phyloP scores from a whole-genome alignment of 2,113 vertebrate genomes.

The Callionymus lyra region DNA sequence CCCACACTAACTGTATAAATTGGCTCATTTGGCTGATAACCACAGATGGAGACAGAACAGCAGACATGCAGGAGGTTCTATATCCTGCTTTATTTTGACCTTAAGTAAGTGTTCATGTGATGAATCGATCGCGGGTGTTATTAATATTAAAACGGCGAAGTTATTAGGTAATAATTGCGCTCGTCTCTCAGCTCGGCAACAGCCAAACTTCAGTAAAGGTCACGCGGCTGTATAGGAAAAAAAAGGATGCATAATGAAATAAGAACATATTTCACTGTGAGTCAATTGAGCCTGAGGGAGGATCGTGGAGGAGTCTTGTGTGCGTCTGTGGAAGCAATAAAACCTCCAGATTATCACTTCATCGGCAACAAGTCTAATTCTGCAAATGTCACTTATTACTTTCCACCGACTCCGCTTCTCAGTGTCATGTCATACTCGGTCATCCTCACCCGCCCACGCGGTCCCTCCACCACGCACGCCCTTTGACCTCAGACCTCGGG shows the following conservation, averaged over 20 bases:
- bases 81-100: constrained; percentile 1
- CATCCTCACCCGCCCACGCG: too few species aligned
- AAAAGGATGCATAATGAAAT: constrained; percentile 46
- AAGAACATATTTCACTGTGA: constrained; percentile 32
- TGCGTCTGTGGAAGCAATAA: constrained; percentile 19
- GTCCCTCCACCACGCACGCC: too few species aligned
- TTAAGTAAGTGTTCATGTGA: constrained; percentile 22
- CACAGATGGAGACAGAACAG: neutral
- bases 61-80: too few species aligned
- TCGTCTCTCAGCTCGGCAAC: constrained; percentile 15
- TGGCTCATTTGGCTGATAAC: neutral
- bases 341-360: constrained; percentile 16
- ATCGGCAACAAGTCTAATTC: constrained; percentile 7
- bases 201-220: constrained; percentile 44
- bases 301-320: constrained; percentile 7
- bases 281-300: constrained; percentile 36
- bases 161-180: constrained; percentile 25
- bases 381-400: too few species aligned
- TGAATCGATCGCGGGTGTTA: constrained; percentile 21
- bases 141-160: constrained; percentile 36
- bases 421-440: too few species aligned
- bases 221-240: constrained; percentile 28
- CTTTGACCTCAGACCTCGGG: too few species aligned
- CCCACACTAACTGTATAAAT: neutral
- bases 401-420: too few species aligned